Conservation (phyloP, 2,797 vertebrate genomes). For the Urosaurus nigricauda region DNA sequence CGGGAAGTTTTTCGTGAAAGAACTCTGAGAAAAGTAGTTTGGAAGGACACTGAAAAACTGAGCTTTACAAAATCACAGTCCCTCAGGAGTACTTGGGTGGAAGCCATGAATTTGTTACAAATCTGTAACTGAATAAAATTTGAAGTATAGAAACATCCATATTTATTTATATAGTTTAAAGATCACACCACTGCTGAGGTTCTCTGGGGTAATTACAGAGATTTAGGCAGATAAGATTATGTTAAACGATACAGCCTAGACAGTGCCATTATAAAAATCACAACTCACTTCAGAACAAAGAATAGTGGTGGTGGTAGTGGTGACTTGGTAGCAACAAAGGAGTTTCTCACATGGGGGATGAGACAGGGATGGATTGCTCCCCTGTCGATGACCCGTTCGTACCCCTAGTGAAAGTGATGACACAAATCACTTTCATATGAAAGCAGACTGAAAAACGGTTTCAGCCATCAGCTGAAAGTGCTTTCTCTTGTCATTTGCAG, state of each 20-base stretch:
- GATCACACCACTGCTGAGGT: not conserved
- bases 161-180: not conserved
- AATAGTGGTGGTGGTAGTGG: not conserved
- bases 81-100: not conserved
- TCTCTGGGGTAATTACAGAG: not conserved
- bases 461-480: too few species aligned
- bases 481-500: too few species aligned
- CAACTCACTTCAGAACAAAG: not conserved
- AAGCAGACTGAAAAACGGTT: too few species aligned
- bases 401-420: too few species aligned
- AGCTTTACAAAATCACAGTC: not conserved
- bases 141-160: not conserved
- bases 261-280: not conserved
- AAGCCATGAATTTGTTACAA: not conserved
- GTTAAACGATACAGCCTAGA: not conserved
- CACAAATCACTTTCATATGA: too few species aligned
- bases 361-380: too few species aligned
- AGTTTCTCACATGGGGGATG: too few species aligned
- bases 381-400: too few species aligned
- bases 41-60: too few species aligned
- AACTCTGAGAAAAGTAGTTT: not conserved
- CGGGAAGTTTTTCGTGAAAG: not conserved
- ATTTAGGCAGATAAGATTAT: not conserved
- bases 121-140: not conserved
- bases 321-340: not conserved